A percentile compares a stretch with the other conserved stretches of the same genome.
Evolutionary conservation across 2,113 vertebrate genomes (phyloP).

Genomic region (Eptesicus fuscus): DNA sequence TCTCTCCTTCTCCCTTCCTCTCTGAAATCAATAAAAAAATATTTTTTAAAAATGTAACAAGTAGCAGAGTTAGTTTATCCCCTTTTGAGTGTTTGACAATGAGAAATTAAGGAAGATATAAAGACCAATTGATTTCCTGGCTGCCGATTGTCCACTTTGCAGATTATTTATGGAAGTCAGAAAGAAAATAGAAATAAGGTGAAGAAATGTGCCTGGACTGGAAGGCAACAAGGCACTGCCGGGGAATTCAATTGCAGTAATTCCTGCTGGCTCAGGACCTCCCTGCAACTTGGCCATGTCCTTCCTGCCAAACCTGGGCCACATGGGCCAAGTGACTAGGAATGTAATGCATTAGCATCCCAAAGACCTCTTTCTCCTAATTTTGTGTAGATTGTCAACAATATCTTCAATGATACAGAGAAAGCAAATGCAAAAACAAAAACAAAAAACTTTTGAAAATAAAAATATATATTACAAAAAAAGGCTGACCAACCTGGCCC

Average conservation of each 20-base stretch:
- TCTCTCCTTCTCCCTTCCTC: no score
- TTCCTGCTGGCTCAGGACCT: neutral
- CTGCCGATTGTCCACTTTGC: slow-evolving; percentile 29
- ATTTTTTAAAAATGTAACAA: neutral
- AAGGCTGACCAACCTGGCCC: neutral
- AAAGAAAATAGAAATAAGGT: neutral
- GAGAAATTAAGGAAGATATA: slow-evolving; percentile 38
- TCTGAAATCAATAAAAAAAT: no score
- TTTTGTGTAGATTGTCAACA: neutral
- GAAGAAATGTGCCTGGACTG: neutral
- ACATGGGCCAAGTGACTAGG: neutral
- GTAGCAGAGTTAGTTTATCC: neutral
- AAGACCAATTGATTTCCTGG: slow-evolving; percentile 36
- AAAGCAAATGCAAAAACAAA: neutral
- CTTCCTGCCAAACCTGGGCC: neutral
- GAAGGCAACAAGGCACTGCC: neutral
- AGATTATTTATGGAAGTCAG: slow-evolving; percentile 48
- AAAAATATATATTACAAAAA: neutral
- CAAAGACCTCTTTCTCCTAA: neutral
- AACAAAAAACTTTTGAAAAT: neutral
- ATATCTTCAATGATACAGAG: neutral
- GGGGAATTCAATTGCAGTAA: neutral
- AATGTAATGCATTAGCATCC: neutral
- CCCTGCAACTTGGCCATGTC: neutral
- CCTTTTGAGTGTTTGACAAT: slow-evolving; percentile 28